Conservation (phyloP, 2,888 invertebrate genomes). For the Parapristionchus giblindavisi region DNA sequence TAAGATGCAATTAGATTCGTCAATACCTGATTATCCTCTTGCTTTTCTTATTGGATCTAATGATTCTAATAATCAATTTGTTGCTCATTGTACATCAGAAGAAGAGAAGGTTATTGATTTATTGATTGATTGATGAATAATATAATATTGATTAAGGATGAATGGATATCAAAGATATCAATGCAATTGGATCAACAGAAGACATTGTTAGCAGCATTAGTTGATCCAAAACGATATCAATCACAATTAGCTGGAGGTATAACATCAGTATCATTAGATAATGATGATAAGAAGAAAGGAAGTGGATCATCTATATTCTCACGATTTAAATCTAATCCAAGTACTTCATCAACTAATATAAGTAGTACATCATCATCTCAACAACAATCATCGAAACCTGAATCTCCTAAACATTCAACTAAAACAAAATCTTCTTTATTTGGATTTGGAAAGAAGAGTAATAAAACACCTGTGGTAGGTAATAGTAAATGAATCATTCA, state of each 20-base stretch:
- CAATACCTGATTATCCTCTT: slow-evolving; percentile 77
- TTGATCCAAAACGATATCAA: slow-evolving; percentile 79
- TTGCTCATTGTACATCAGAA: slow-evolving; percentile 81
- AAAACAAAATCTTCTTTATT: slow-evolving; percentile 55
- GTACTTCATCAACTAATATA: no score
- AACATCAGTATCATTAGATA: slow-evolving; percentile 46
- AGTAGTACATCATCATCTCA: no score
- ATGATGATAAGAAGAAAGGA: slow-evolving; percentile 22
- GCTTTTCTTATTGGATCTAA: slow-evolving; percentile 84
- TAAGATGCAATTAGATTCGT: slow-evolving; percentile 79
- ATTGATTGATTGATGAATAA: no score
- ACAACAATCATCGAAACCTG: no score
- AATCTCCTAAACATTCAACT: slow-evolving; percentile 53
- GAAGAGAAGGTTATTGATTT: slow-evolving; percentile 79
- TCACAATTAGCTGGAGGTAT: slow-evolving; percentile 56
- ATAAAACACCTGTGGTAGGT: slow-evolving; percentile 50
- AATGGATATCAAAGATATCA: slow-evolving; percentile 75
- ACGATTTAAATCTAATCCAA: slow-evolving; percentile 11
- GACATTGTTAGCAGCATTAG: slow-evolving; percentile 90
- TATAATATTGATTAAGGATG: slow-evolving; percentile 67
- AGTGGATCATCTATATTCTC: background rate
- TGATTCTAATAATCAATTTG: slow-evolving; percentile 79
- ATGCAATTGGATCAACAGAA: slow-evolving; percentile 90
- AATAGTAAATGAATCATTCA: slow-evolving; percentile 20
- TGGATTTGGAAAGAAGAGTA: slow-evolving; percentile 61